Conservation (phyloP, 2,113 vertebrate species). For the Rana temporaria region DNA sequence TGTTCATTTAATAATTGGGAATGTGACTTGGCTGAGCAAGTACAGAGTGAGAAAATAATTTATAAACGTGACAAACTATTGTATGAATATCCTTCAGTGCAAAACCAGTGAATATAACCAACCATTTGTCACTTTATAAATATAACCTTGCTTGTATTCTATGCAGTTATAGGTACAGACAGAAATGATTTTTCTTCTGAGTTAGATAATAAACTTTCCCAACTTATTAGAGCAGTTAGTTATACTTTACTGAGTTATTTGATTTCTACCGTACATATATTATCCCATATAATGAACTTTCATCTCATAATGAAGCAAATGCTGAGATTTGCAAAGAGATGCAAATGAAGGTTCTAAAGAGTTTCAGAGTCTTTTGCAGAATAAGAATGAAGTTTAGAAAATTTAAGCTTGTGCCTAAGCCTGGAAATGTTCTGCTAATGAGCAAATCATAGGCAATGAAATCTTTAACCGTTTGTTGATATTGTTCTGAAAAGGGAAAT, state of each 20-base stretch:
- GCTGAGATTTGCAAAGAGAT: conserved; percentile 3
- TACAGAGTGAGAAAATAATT: too few species aligned
- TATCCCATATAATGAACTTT: conserved; percentile 30
- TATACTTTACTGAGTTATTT: conserved; percentile 27
- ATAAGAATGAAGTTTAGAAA: conserved; percentile 21
- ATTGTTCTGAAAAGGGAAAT: background rate
- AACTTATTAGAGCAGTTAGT: conserved; percentile 12
- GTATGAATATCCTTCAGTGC: too few species aligned
- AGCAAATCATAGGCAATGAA: background rate
- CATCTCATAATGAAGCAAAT: background rate
- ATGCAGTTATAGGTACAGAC: too few species aligned
- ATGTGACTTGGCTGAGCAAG: too few species aligned
- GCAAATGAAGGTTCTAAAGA: conserved; percentile 29
- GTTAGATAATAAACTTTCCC: background rate
- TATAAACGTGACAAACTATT: too few species aligned
- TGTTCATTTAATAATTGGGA: too few species aligned
- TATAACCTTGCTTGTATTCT: too few species aligned
- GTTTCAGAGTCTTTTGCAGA: background rate
- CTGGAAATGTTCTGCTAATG: conserved; percentile 2
- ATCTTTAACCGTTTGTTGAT: background rate
- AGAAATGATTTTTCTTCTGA: background rate
- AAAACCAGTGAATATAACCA: too few species aligned
- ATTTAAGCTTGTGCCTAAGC: background rate
- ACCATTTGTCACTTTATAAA: too few species aligned
- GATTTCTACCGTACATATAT: conserved; percentile 25